Base-by-base conservation (phyloP, 2,888 invertebrate species). In the Atethmia centrago region DNA sequence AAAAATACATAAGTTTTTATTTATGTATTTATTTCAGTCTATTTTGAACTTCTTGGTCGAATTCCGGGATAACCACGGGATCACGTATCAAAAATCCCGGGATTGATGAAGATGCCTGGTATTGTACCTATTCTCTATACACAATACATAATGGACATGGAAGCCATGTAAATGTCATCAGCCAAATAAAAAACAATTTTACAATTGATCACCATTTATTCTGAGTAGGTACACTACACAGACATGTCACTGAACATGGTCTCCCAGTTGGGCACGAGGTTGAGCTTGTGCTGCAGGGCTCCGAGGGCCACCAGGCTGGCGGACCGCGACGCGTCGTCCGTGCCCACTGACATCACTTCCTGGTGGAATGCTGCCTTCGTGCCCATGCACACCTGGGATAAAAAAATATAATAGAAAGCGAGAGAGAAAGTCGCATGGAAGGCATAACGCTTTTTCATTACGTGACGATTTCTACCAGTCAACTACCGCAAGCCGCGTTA, bases 251-350 rank as follows among this genome's bases (percentile, higher is more conserved):
- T 85, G 73, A 96, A 95, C 91, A 96, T 88, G 5, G 89, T 74
- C 73, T 96, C 95, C 97, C 97, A 97, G 83, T 97, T 96, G 0
- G 97, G 97, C 0, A 97, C 95, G 8, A 97, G 92, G 77, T 95
- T 97, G 1, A 97, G 91, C 85, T 97, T 97, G 85, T 97, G 97
- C 79, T 96, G 95, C 47, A 97, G 90, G 0, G 95, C 89, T 0
- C 97, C 97, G 49, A 97, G 92, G 42, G 97, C 95, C 0, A 97
- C 94, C 85, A 97, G 93, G 86, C 93, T 95, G 21, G 97, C 97
- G 2, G 97, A 97, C 14, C 97, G 96, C 9, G 97, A 95, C 7
- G 93, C 89, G 0, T 95, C 94, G 86, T 97, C 97, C 12, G 93
- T 92, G 1, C 93, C 94, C 36, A 97, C 93, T 0, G 97, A 97